Evolutionary conservation across 2,888 invertebrate genomes (phyloP).

Genomic region (Notocelia uddmanniana): DNA sequence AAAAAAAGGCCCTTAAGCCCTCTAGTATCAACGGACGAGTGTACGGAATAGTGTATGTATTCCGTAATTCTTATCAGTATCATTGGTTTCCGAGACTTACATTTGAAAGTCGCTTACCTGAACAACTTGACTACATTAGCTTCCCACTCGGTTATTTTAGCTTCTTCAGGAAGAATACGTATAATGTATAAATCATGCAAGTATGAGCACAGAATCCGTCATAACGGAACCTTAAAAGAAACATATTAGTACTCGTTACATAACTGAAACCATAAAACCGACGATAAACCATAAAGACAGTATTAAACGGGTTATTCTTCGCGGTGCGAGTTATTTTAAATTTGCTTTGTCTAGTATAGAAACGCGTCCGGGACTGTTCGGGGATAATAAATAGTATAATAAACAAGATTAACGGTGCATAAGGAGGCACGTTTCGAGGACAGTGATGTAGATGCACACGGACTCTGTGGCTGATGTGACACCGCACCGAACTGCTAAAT

Average conservation of each 20-base stretch:
- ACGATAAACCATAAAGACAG: slow-evolving; percentile 41
- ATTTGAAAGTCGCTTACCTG: no score
- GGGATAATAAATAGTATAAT: slow-evolving; percentile 81
- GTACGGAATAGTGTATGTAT: no score
- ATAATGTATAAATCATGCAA: neutral
- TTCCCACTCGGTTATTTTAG: no score
- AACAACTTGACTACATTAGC: no score
- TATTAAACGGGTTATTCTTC: slow-evolving; percentile 50
- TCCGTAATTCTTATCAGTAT: no score
- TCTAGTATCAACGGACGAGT: no score
- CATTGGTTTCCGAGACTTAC: no score
- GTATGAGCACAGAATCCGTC: neutral
- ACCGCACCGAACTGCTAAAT: slow-evolving; percentile 54
- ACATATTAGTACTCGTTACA: slow-evolving; percentile 9
- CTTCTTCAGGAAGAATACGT: no score
- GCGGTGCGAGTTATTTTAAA: slow-evolving; percentile 59
- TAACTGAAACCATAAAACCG: slow-evolving; percentile 33
- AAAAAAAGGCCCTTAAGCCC: no score
- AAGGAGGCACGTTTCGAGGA: slow-evolving; percentile 81
- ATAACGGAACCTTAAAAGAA: neutral
- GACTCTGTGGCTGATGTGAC: slow-evolving; percentile 56
- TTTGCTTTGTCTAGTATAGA: slow-evolving; percentile 59
- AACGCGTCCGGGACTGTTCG: slow-evolving; percentile 60
- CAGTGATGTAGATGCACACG: slow-evolving; percentile 77
- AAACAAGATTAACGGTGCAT: slow-evolving; percentile 83